These are phyloP conservation scores for Belgica antarctica DNA, from an alignment of 2,888 invertebrate genomes.

Conservation along the genomic window DNA sequence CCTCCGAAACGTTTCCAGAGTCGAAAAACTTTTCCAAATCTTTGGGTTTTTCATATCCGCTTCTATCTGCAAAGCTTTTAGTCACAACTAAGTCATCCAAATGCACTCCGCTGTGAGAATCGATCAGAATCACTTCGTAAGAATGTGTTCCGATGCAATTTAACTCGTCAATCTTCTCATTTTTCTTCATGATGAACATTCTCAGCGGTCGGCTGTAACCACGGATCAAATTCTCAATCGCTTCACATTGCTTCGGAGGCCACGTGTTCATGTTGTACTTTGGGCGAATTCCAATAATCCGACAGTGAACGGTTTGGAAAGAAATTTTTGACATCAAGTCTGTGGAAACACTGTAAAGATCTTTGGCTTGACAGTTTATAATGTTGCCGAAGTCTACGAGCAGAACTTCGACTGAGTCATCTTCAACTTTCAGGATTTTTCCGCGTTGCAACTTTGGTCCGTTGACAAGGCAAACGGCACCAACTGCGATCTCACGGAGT, in stretches of 20 bases:
- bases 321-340: not conserved
- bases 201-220: not conserved
- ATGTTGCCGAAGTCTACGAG: not conserved
- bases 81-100: not conserved
- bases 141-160: not conserved
- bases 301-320: not conserved
- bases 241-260: not conserved
- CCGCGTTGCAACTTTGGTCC: not conserved
- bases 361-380: not conserved
- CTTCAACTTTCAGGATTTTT: not conserved
- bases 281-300: not conserved
- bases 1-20: too few species aligned
- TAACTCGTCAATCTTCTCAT: not conserved
- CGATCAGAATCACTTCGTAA: not conserved
- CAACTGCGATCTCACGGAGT: not conserved
- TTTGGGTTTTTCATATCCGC: too few species aligned
- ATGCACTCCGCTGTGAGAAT: not conserved
- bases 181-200: not conserved
- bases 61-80: not conserved
- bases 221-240: not conserved
- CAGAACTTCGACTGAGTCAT: not conserved
- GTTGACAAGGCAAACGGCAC: not conserved
- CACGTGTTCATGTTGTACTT: not conserved
- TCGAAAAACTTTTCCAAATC: not conserved
- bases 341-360: not conserved